phyloP scores from a whole-genome alignment of 2,888 invertebrate species.

The Marasmarcha lunaedactyla region DNA sequence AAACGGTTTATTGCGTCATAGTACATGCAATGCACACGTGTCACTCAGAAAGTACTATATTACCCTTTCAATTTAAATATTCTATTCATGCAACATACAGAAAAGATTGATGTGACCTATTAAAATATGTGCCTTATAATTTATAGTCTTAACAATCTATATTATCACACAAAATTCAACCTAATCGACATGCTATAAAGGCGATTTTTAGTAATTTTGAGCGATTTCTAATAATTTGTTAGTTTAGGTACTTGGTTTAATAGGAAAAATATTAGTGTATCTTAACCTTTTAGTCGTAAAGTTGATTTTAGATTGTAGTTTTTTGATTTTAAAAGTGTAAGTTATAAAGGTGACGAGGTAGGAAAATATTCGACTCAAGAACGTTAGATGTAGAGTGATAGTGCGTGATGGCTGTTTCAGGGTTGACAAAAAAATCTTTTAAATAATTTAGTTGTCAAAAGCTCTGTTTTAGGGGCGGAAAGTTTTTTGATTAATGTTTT shows the following conservation, averaged over 20 bases:
- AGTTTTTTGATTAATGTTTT: not conserved
- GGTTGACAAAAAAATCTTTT: slow-evolving; percentile 26
- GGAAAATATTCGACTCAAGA: slow-evolving; percentile 57
- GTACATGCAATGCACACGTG: slow-evolving; percentile 28
- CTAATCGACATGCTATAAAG: slow-evolving; percentile 3
- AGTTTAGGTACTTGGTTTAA: not conserved
- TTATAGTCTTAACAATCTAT: slow-evolving; percentile 20
- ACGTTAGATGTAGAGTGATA: slow-evolving; percentile 55
- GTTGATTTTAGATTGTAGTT: slow-evolving; percentile 13
- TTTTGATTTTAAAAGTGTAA: slow-evolving; percentile 9
- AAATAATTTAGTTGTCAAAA: slow-evolving; percentile 1
- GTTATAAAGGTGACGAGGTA: slow-evolving; percentile 55
- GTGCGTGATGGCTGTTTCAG: slow-evolving; percentile 42
- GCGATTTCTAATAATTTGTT: too few species aligned
- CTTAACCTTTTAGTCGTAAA: slow-evolving; percentile 12
- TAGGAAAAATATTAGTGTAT: not conserved
- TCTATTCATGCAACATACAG: slow-evolving; percentile 32
- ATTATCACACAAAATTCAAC: slow-evolving; percentile 4
- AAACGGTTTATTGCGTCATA: slow-evolving; percentile 13
- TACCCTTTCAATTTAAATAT: slow-evolving; percentile 45
- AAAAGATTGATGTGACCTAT: slow-evolving; percentile 45
- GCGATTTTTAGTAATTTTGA: too few species aligned
- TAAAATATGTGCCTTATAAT: slow-evolving; percentile 41
- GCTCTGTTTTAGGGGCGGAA: not conserved
- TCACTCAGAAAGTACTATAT: slow-evolving; percentile 29